Percentiles rank a stretch among this genome's conserved stretches.
Conservation (phyloP, 2,113 vertebrate genomes). For the Gorilla gorilla region DNA sequence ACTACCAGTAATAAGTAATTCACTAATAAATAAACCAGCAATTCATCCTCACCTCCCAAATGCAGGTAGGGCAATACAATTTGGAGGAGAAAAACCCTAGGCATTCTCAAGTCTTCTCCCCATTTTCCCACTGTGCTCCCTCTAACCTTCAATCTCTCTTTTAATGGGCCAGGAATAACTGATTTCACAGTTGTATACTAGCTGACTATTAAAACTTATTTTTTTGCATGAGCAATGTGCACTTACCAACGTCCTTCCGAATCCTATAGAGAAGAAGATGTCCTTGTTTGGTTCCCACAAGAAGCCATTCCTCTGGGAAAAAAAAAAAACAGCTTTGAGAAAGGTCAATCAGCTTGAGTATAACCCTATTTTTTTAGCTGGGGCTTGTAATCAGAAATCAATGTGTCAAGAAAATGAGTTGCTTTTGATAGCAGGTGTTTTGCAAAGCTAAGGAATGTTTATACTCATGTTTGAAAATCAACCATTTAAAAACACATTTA, state of each 20-base stretch:
- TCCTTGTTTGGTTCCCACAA: conserved; percentile 98
- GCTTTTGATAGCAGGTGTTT: neutral
- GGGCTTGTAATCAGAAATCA: neutral
- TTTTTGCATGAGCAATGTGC: neutral
- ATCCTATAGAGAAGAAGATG: conserved; percentile 97
- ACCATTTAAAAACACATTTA: neutral
- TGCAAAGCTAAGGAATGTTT: conserved; percentile 28
- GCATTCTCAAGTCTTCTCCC: neutral
- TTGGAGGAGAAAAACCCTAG: neutral
- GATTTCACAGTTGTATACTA: neutral
- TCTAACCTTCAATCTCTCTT: neutral
- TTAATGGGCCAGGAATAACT: neutral
- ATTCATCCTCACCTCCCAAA: neutral
- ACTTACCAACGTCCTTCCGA: conserved; percentile 93
- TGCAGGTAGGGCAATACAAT: neutral
- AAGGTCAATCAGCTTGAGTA: neutral
- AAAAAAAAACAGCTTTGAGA: neutral
- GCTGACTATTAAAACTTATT: neutral
- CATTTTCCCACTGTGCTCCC: neutral
- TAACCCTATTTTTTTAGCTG: neutral
- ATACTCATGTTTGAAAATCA: conserved; percentile 2
- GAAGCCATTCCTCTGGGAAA: conserved; percentile 94
- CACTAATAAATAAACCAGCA: too few relatives aligned
- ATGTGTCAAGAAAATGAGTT: conserved; percentile 13
- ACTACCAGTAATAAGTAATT: neutral